phyloP scores from a whole-genome alignment of 1,140 invertebrate species.

The Bombus sibiricus region DNA sequence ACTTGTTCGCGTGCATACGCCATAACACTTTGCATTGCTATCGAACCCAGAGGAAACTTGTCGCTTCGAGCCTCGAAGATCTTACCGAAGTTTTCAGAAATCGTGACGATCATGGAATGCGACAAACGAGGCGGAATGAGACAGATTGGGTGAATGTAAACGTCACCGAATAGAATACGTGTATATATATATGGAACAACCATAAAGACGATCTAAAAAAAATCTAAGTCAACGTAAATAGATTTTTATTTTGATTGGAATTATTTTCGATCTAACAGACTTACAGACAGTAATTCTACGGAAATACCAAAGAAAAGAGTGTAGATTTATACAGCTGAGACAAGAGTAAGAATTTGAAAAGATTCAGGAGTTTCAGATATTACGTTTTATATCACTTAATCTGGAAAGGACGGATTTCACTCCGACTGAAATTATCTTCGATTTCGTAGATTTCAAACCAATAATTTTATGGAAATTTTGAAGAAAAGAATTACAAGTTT shows the following conservation, averaged over 20 bases:
- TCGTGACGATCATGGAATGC: neutral
- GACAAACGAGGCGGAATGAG: neutral
- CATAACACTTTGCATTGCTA: neutral
- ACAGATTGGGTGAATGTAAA: neutral
- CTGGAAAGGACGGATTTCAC: neutral
- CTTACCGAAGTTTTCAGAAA: constrained; percentile 2
- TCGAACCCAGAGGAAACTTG: neutral
- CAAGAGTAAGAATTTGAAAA: neutral
- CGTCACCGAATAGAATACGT: too few species aligned
- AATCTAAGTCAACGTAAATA: too few species aligned
- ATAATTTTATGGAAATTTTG: neutral
- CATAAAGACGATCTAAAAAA: too few species aligned
- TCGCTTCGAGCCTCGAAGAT: neutral
- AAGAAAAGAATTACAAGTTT: neutral
- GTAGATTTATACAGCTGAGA: neutral
- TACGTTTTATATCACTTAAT: neutral
- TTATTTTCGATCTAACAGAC: neutral
- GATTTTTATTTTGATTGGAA: too few species aligned
- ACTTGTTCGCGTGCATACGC: neutral
- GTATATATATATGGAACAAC: too few species aligned
- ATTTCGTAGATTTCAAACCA: neutral
- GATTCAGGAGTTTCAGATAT: neutral
- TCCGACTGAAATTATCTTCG: neutral
- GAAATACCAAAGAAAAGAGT: neutral
- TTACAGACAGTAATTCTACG: neutral